These are phyloP conservation scores for Microcaecilia unicolor DNA, from an alignment of 2,797 vertebrate species.

Conservation along the genomic window DNA sequence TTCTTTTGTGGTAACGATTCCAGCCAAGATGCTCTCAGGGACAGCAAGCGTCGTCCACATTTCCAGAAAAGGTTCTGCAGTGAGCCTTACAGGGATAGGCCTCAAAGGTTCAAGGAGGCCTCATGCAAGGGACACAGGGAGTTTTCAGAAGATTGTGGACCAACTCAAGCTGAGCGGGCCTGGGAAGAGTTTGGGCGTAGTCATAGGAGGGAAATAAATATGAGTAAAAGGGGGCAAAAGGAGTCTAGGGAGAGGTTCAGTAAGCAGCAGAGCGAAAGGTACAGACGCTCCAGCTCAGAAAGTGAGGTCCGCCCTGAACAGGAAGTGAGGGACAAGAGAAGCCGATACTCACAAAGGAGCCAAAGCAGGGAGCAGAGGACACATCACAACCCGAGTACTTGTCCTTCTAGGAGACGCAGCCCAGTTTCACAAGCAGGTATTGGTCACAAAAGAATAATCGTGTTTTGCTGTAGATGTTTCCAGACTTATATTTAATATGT, in stretches of 20 bases:
- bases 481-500: too few species aligned
- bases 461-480: too few species aligned
- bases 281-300: conserved; percentile 30
- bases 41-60: neutral
- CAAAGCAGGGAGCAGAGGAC: neutral
- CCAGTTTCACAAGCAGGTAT: conserved; percentile 3
- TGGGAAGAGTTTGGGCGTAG: neutral
- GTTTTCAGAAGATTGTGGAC: neutral
- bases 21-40: neutral
- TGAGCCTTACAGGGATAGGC: neutral
- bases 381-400: neutral
- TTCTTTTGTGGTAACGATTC: too few species aligned
- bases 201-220: neutral
- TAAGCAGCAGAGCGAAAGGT: conserved; percentile 16
- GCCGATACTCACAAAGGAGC: conserved; percentile 6
- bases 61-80: neutral
- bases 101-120: neutral
- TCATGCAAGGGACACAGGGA: neutral
- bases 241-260: conserved; percentile 1
- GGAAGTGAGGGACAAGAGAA: conserved; percentile 27
- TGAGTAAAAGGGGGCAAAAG: neutral
- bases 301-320: conserved; percentile 24
- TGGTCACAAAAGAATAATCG: too few species aligned
- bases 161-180: neutral
- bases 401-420: conserved; percentile 1